phyloP scores from a whole-genome alignment of 2,797 vertebrate species.

The Delichon dasypus region DNA sequence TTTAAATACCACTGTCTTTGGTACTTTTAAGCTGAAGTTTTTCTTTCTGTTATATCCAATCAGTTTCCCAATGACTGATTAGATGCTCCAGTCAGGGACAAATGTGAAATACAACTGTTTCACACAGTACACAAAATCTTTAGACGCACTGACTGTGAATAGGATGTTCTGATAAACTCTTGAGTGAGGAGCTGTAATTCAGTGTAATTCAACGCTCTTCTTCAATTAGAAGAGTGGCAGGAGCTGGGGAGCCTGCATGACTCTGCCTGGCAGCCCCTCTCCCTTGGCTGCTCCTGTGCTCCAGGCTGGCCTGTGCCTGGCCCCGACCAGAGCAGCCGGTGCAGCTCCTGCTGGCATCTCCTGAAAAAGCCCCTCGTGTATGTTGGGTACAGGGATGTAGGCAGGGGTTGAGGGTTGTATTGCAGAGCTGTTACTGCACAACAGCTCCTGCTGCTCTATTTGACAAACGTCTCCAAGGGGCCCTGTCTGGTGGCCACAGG shows the following conservation, averaged over 20 bases:
- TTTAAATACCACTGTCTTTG: neutral
- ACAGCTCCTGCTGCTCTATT: neutral
- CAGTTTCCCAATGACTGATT: neutral
- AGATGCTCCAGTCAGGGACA: neutral
- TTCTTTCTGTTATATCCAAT: neutral
- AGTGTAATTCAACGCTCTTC: neutral
- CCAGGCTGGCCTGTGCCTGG: neutral
- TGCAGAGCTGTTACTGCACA: neutral
- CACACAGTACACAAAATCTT: neutral
- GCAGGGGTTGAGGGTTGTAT: neutral
- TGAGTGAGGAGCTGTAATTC: neutral
- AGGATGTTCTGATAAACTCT: neutral
- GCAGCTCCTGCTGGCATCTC: neutral
- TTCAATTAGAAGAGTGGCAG: neutral
- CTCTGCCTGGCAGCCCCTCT: neutral
- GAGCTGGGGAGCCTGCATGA: neutral
- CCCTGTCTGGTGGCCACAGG: neutral
- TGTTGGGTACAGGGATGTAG: neutral
- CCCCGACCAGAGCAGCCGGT: rapidly evolving
- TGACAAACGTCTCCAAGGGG: rapidly evolving
- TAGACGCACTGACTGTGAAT: neutral
- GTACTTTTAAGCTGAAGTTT: neutral
- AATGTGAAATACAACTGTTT: neutral
- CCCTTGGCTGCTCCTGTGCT: neutral
- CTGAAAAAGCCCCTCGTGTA: rapidly evolving